Evolutionary conservation across 2,888 invertebrate genomes (phyloP).

Genomic region (Syrista parreyssii): DNA sequence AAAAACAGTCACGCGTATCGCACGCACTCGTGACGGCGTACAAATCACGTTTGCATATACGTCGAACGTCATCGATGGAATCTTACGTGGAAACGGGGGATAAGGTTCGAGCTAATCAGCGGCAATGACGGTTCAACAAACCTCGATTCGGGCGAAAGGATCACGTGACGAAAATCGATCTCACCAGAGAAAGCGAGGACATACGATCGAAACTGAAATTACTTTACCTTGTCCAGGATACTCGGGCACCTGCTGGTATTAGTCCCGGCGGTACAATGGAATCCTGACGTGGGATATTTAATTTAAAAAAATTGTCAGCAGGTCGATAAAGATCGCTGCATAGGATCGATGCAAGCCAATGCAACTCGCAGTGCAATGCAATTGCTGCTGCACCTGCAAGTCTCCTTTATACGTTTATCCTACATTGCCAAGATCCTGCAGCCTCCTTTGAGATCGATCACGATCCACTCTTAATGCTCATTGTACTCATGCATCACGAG

Average conservation of each 20-base stretch:
- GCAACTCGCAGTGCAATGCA: not conserved
- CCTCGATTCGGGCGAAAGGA: not conserved
- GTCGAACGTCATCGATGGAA: not conserved
- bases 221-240: not conserved
- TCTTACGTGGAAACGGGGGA: not conserved
- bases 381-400: not conserved
- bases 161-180: not conserved
- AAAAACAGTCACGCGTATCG: not conserved
- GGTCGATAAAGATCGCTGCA: not conserved
- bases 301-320: not conserved
- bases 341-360: not conserved
- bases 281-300: not conserved
- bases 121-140: not conserved
- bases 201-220: not conserved
- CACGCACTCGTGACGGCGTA: not conserved
- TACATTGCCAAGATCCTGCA: not conserved
- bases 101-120: not conserved
- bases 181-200: not conserved
- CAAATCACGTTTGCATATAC: not conserved
- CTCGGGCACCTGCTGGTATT: not conserved
- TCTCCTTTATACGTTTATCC: not conserved
- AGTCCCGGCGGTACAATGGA: not conserved
- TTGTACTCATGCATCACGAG: conserved; percentile 44
- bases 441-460: not conserved
- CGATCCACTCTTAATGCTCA: conserved; percentile 28